phyloP scores from a whole-genome alignment of 2,797 vertebrate genomes.

The Gastrophryne carolinensis region DNA sequence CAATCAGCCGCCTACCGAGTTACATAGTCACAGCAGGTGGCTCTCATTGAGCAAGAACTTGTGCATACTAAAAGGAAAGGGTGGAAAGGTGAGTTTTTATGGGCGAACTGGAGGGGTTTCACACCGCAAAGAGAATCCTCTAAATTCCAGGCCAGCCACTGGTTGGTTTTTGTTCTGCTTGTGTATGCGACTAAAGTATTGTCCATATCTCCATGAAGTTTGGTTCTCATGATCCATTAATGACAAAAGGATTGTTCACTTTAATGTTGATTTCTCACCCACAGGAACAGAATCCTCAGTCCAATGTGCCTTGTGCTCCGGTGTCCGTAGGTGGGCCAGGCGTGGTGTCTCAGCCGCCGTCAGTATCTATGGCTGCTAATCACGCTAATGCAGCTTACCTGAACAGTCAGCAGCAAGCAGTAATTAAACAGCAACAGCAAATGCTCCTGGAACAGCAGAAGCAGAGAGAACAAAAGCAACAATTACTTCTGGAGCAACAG shows the following conservation, averaged over 20 bases:
- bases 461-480: constrained; percentile 68
- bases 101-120: too few species aligned
- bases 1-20: too few species aligned
- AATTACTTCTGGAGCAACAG: constrained; percentile 72
- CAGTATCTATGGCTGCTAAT: constrained; percentile 71
- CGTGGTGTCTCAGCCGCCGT: constrained; percentile 71
- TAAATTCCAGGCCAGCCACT: too few species aligned
- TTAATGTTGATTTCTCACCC: constrained; percentile 19
- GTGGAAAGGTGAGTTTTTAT: too few species aligned
- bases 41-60: too few species aligned
- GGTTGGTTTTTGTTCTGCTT: too few species aligned
- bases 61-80: too few species aligned
- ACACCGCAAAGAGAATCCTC: too few species aligned
- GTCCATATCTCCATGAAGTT: not conserved
- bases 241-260: too few species aligned
- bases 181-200: too few species aligned
- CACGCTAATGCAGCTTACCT: constrained; percentile 78
- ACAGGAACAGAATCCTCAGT: constrained; percentile 85
- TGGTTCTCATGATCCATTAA: not conserved
- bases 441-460: constrained; percentile 79
- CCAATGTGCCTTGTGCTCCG: constrained; percentile 72
- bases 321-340: constrained; percentile 68
- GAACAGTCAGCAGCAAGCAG: constrained; percentile 76
- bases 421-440: constrained; percentile 79
- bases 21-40: too few species aligned